Evolutionary conservation across 1,140 invertebrate species (phyloP).

Genomic region (Macrobrachium rosenbergii): DNA sequence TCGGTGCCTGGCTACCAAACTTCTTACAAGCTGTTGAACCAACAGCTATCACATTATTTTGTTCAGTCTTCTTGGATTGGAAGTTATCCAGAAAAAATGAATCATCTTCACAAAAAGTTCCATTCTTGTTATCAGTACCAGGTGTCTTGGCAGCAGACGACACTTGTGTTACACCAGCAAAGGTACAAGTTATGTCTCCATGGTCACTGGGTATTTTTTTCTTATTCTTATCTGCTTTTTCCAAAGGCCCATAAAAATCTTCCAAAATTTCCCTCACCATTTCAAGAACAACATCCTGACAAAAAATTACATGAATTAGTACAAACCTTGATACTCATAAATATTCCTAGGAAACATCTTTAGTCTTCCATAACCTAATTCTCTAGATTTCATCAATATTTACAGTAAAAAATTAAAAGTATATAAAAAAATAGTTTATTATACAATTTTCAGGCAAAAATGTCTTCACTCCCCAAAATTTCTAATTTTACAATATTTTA

Average conservation of each 20-base stretch:
- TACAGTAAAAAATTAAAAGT: no score
- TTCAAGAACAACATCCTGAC: constrained; percentile 33
- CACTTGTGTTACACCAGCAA: constrained; percentile 25
- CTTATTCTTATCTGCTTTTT: constrained; percentile 1
- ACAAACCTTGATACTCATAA: not conserved
- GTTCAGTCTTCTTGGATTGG: not conserved
- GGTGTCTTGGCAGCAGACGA: not conserved
- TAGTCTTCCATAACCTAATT: no score
- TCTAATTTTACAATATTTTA: no score
- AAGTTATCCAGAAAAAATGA: not conserved
- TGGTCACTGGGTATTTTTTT: not conserved
- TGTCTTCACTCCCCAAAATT: no score
- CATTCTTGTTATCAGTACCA: not conserved
- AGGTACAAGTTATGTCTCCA: constrained; percentile 47
- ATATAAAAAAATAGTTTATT: no score
- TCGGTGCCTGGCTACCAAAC: no score
- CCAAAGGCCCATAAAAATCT: constrained; percentile 33
- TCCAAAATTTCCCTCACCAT: constrained; percentile 17
- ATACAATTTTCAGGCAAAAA: no score
- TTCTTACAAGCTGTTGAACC: no score
- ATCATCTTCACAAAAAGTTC: not conserved
- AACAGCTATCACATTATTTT: not conserved
- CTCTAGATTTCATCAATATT: no score
- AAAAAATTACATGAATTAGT: not conserved
- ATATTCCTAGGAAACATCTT: no score